Evolutionary conservation across 2,113 vertebrate genomes (phyloP).

Genomic region (Phaethornis superciliosus): DNA sequence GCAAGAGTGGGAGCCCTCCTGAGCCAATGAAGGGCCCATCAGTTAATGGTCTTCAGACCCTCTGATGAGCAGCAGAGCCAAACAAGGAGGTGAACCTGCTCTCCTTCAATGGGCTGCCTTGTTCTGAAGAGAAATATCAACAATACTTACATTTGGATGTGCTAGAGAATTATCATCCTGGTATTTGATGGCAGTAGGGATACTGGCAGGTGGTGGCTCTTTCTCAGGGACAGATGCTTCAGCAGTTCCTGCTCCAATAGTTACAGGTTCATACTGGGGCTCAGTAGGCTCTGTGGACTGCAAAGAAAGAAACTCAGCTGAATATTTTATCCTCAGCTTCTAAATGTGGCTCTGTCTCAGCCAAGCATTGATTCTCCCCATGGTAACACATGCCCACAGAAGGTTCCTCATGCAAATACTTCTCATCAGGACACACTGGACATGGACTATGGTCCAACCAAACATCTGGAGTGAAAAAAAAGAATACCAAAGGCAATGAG

Average conservation of each 20-base stretch:
- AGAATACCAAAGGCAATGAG: not conserved
- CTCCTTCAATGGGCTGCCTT: too few species aligned
- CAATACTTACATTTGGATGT: slow-evolving; percentile 88
- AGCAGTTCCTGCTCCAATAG: slow-evolving; percentile 35
- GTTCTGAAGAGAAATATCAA: not conserved
- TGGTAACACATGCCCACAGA: rapidly evolving
- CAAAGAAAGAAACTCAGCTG: not conserved
- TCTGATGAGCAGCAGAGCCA: not conserved
- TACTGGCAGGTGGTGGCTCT: slow-evolving; percentile 69
- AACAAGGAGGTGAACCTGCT: not conserved
- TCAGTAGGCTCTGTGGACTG: slow-evolving; percentile 68
- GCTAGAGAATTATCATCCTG: slow-evolving; percentile 90
- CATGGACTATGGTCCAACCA: not conserved
- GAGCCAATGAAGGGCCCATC: not conserved
- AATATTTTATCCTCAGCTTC: not conserved
- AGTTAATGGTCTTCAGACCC: not conserved
- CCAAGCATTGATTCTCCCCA: not conserved
- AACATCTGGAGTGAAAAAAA: not conserved
- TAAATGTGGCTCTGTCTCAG: rapidly evolving
- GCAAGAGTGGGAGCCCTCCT: not conserved
- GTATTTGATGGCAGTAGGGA: slow-evolving; percentile 91
- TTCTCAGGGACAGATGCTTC: slow-evolving; percentile 64
- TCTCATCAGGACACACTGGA: not conserved
- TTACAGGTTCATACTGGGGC: slow-evolving; percentile 49
- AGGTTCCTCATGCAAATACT: not conserved